Percentiles rank a stretch among this genome's conserved stretches.
Evolutionary conservation across 2,888 invertebrate genomes (phyloP).

Genomic region (Chalcis sispes): DNA sequence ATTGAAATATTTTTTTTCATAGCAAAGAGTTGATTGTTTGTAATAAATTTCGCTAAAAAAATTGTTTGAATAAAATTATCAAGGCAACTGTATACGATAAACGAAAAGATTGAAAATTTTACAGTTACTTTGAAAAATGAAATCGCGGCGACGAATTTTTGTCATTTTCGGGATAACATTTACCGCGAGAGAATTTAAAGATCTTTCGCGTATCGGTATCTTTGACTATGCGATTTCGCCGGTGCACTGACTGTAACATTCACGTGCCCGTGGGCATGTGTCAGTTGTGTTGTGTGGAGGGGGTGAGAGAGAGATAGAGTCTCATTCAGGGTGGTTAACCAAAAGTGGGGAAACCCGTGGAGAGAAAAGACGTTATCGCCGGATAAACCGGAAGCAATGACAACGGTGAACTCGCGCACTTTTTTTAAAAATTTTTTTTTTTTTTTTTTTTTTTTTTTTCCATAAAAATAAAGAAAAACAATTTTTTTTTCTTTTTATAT

Average conservation of each 20-base stretch:
- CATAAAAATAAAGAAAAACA: slow-evolving; percentile 1
- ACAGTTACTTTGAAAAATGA: background rate
- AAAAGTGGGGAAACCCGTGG: slow-evolving; percentile 31
- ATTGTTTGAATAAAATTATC: no score
- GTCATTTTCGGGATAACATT: background rate
- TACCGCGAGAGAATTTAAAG: background rate
- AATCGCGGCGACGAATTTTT: background rate
- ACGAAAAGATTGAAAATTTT: no score
- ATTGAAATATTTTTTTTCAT: no score
- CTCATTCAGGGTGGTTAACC: slow-evolving; percentile 3
- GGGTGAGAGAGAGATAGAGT: slow-evolving; percentile 24
- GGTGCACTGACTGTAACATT: slow-evolving; percentile 26
- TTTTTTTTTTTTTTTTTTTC: no score
- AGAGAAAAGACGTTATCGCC: slow-evolving; percentile 12
- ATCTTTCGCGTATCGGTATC: no score
- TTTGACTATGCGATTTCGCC: background rate
- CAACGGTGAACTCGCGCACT: slow-evolving; percentile 52
- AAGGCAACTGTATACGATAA: no score
- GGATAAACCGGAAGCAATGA: slow-evolving; percentile 46
- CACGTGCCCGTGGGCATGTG: slow-evolving; percentile 15
- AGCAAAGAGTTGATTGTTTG: no score
- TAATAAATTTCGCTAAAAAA: no score
- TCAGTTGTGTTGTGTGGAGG: slow-evolving; percentile 24
- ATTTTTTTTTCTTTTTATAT: no score
- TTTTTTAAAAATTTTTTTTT: no score